These are phyloP conservation scores for Calypte anna DNA, from an alignment of 2,113 vertebrate species.

Conservation along the genomic window DNA sequence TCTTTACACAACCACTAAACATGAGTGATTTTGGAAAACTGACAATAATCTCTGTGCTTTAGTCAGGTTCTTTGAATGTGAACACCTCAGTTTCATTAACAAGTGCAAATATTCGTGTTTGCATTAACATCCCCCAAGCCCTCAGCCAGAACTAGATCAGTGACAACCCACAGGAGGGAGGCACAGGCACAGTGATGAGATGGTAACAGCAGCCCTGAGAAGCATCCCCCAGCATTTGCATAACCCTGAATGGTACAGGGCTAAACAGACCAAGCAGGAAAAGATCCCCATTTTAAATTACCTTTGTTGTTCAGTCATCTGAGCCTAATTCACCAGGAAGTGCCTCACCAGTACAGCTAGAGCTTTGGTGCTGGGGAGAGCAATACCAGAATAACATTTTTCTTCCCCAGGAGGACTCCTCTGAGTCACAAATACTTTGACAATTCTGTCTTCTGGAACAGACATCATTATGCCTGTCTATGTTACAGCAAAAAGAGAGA, in stretches of 20 bases:
- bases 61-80: not conserved
- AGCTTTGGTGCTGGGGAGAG: not conserved
- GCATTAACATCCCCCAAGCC: not conserved
- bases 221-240: not conserved
- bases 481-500: not conserved
- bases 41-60: not conserved
- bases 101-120: not conserved
- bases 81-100: not conserved
- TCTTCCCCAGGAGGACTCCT: not conserved
- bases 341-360: not conserved
- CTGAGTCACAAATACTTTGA: not conserved
- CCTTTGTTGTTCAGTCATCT: not conserved
- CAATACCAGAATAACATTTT: not conserved
- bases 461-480: not conserved
- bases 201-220: not conserved
- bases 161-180: not conserved
- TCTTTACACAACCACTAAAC: not conserved
- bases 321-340: not conserved
- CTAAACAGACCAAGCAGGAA: not conserved
- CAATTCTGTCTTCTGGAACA: not conserved
- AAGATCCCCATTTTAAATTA: not conserved
- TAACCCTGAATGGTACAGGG: not conserved
- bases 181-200: not conserved
- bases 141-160: not conserved
- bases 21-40: not conserved